phyloP scores from a whole-genome alignment of 2,113 vertebrate species.

The Cyphomyrus plagiostoma region DNA sequence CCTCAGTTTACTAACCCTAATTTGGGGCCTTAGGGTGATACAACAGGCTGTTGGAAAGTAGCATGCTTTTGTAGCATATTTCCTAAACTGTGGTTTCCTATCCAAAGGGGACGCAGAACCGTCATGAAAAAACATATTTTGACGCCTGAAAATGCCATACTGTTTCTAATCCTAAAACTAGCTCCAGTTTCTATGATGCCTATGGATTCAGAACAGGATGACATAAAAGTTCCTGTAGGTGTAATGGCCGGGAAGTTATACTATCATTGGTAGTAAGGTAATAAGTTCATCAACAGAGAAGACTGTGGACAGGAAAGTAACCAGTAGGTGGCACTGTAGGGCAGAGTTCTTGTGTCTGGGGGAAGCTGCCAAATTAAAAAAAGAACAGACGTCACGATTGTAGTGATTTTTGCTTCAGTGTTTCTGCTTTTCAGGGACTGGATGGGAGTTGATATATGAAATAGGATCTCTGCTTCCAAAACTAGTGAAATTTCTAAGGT shows the following conservation, averaged over 20 bases:
- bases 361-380: neutral
- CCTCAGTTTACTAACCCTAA: too few species aligned
- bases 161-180: too few species aligned
- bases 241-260: neutral
- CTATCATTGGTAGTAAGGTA: neutral
- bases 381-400: neutral
- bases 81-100: too few species aligned
- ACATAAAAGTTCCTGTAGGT: neutral
- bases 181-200: too few species aligned
- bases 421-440: neutral
- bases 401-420: neutral
- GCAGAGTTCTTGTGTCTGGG: neutral
- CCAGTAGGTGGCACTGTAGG: neutral
- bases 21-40: too few species aligned
- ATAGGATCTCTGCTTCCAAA: neutral
- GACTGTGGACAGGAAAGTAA: neutral
- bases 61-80: too few species aligned
- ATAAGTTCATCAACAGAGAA: neutral
- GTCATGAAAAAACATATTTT: neutral
- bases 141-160: too few species aligned
- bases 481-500: neutral
- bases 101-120: too few species aligned
- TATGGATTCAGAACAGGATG: too few species aligned
- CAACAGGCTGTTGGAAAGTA: too few species aligned
- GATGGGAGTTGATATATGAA: neutral